phyloP scores from a whole-genome alignment of 64 coral and sea anemone species.

The Stichodactyla mertensii region DNA sequence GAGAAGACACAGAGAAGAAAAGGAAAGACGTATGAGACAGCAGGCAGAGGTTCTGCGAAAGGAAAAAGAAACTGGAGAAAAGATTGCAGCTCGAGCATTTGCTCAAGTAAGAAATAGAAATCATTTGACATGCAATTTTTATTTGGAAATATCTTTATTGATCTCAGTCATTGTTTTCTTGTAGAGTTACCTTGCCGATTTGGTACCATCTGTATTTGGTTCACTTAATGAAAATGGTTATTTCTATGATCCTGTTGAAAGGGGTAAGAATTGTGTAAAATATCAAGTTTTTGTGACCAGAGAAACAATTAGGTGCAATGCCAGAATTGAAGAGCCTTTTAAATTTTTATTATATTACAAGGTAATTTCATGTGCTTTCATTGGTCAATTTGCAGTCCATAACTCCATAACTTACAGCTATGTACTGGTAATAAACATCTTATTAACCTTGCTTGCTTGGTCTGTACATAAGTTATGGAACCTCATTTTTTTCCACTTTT shows the following conservation, averaged over 20 bases:
- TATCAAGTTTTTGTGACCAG: neutral
- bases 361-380: too few relatives aligned
- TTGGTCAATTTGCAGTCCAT: too few relatives aligned
- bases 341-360: too few relatives aligned
- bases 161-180: neutral
- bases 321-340: too few relatives aligned
- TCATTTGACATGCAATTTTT: neutral
- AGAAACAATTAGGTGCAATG: too few relatives aligned
- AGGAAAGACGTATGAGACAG: constrained; percentile 93
- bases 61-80: constrained; percentile 95
- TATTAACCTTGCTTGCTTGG: too few relatives aligned
- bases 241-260: constrained; percentile 99
- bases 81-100: constrained; percentile 94
- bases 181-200: constrained; percentile 95
- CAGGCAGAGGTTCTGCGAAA: constrained; percentile 93
- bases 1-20: constrained; percentile 93
- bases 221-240: constrained; percentile 98
- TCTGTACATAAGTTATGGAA: too few relatives aligned
- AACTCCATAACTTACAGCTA: too few relatives aligned
- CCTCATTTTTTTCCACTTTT: too few relatives aligned
- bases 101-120: constrained; percentile 67
- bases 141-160: neutral
- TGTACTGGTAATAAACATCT: too few relatives aligned
- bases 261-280: constrained; percentile 40
- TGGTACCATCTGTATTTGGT: constrained; percentile 98